phyloP scores from a whole-genome alignment of 2,888 invertebrate species.

The Muscina levida region DNA sequence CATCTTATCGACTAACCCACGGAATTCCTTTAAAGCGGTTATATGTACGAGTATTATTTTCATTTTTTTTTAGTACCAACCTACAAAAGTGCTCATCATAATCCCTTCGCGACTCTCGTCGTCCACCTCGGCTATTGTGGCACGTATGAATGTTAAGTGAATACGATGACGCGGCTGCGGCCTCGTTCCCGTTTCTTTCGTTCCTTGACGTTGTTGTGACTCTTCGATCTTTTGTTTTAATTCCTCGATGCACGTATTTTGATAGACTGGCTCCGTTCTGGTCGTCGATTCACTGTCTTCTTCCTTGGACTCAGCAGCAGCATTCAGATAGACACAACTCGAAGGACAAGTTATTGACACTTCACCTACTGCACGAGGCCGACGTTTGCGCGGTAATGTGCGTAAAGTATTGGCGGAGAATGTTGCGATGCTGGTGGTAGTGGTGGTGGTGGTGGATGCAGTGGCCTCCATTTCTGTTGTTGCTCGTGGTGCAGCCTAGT shows the following conservation, averaged over 20 bases:
- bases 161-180: slow-evolving; percentile 52
- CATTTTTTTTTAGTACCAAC: slow-evolving; percentile 70
- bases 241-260: slow-evolving; percentile 71
- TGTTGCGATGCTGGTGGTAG: slow-evolving; percentile 62
- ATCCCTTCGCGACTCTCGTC: slow-evolving; percentile 70
- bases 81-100: slow-evolving; percentile 77
- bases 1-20: no score
- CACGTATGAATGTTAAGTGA: slow-evolving; percentile 72
- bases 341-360: slow-evolving; percentile 77
- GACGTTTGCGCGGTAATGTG: slow-evolving; percentile 78
- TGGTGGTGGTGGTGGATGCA: slow-evolving; percentile 28
- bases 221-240: slow-evolving; percentile 65
- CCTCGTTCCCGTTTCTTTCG: slow-evolving; percentile 7
- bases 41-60: no score
- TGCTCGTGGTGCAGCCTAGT: slow-evolving; percentile 58
- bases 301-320: slow-evolving; percentile 69
- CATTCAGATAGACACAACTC: slow-evolving; percentile 77
- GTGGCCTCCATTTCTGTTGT: slow-evolving; percentile 49
- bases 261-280: slow-evolving; percentile 74
- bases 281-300: slow-evolving; percentile 63
- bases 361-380: slow-evolving; percentile 79
- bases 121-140: slow-evolving; percentile 69
- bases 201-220: slow-evolving; percentile 46
- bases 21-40: no score
- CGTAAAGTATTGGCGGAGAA: slow-evolving; percentile 66